Evolutionary conservation across 2,113 vertebrate genomes (phyloP).

Genomic region (Erinaceus europaeus): DNA sequence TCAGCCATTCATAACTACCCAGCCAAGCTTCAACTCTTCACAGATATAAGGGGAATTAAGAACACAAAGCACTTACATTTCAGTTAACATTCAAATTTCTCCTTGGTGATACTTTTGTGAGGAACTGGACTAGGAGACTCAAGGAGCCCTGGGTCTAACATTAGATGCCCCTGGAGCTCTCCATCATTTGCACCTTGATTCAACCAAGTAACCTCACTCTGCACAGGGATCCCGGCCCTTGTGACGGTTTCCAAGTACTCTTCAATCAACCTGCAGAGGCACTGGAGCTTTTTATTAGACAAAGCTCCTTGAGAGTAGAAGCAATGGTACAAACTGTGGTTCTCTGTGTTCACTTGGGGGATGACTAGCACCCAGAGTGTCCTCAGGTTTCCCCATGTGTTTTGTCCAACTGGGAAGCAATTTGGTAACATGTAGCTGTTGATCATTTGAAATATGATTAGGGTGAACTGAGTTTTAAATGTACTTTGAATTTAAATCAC

Average conservation of each 20-base stretch:
- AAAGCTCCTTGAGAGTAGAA: neutral
- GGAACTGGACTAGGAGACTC: neutral
- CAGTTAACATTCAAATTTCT: neutral
- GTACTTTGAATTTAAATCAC: slow-evolving; percentile 3
- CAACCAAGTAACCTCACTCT: neutral
- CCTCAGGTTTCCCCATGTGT: neutral
- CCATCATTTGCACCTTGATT: neutral
- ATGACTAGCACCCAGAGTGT: too few relatives aligned
- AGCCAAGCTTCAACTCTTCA: neutral
- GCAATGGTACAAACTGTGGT: too few relatives aligned
- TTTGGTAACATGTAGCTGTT: neutral
- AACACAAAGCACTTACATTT: slow-evolving; percentile 11
- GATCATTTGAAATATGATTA: neutral
- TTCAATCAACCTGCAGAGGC: neutral
- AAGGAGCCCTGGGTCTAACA: neutral
- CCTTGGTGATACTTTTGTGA: slow-evolving; percentile 1
- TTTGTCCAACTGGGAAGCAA: neutral
- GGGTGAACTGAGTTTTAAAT: neutral
- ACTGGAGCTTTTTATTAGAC: neutral
- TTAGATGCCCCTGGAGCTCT: neutral
- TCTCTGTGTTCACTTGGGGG: too few relatives aligned
- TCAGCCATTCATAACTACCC: neutral
- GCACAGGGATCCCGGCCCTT: neutral
- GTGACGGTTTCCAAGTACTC: neutral
- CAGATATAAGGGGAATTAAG: neutral